Percentiles rank a stretch among this genome's conserved stretches.
Evolutionary conservation across 1,140 invertebrate genomes (phyloP).

Genomic region (Piezodorus guildinii): DNA sequence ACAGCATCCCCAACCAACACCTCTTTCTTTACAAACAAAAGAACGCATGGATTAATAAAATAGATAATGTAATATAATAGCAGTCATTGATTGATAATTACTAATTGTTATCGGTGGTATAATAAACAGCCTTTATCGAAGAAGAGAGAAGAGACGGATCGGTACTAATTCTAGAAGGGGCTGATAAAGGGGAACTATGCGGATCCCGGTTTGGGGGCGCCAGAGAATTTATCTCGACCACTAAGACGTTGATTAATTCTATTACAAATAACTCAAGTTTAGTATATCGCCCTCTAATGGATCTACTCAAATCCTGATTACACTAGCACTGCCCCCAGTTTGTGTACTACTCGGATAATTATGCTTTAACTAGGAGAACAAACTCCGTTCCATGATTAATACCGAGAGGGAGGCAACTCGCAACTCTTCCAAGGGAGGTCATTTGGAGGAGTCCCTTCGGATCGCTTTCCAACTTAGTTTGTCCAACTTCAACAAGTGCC

Average conservation of each 20-base stretch:
- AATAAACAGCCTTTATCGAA: too few relatives aligned
- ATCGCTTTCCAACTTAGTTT: not conserved
- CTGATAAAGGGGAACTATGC: not conserved
- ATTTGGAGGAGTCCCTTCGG: not conserved
- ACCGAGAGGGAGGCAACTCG: not conserved
- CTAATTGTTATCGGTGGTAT: too few relatives aligned
- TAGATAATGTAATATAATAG: too few relatives aligned
- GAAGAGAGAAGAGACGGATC: too few relatives aligned
- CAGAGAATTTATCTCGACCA: not conserved
- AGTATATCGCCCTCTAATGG: slow-evolving; percentile 1
- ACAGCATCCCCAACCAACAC: too few relatives aligned
- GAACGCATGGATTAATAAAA: too few relatives aligned
- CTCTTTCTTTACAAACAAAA: too few relatives aligned
- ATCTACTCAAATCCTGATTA: slow-evolving; percentile 4
- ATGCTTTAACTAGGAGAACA: slow-evolving; percentile 3
- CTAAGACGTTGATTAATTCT: not conserved
- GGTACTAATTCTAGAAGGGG: too few relatives aligned
- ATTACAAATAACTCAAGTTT: slow-evolving; percentile 4
- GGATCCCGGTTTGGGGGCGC: not conserved
- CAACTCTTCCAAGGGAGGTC: not conserved
- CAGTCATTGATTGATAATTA: too few relatives aligned
- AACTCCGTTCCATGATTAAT: not conserved
- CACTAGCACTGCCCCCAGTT: slow-evolving; percentile 1
- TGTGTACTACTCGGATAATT: not conserved
- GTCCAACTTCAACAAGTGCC: too few relatives aligned